These are phyloP conservation scores for Crypturellus tataupa DNA, from an alignment of 2,797 vertebrate species.

Conservation along the genomic window DNA sequence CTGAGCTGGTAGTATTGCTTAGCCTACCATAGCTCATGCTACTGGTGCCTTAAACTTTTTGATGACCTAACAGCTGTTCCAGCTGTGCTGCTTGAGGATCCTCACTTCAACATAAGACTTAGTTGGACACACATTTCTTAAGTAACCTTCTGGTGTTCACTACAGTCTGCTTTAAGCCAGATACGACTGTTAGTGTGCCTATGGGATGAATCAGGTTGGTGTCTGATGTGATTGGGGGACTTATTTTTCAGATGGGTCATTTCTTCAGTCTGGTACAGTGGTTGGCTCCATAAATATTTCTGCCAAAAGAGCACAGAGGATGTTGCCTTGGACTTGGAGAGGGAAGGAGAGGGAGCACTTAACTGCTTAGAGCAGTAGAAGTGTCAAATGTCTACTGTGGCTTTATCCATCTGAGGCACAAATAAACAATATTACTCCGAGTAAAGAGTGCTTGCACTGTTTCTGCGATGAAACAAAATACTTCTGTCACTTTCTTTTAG, in stretches of 20 bases:
- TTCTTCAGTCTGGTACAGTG: background rate
- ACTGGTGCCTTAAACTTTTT: background rate
- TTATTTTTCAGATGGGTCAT: background rate
- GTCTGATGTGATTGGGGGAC: background rate
- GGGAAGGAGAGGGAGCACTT: background rate
- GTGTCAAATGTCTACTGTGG: background rate
- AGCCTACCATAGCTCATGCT: background rate
- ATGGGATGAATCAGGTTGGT: background rate
- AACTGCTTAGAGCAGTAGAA: background rate
- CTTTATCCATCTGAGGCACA: background rate
- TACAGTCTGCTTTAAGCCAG: background rate
- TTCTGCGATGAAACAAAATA: background rate
- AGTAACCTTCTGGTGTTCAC: background rate
- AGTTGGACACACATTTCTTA: background rate
- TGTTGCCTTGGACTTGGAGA: background rate
- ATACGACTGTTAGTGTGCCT: background rate
- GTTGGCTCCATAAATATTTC: background rate
- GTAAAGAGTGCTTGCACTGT: background rate
- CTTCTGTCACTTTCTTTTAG: background rate
- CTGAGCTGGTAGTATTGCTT: background rate
- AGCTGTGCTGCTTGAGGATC: background rate
- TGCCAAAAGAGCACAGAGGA: background rate
- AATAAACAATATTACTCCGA: background rate
- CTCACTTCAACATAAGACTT: background rate
- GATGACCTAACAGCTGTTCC: background rate